Base-by-base conservation (phyloP, 2,797 vertebrate species). In the Myiothlypis coronata region DNA sequence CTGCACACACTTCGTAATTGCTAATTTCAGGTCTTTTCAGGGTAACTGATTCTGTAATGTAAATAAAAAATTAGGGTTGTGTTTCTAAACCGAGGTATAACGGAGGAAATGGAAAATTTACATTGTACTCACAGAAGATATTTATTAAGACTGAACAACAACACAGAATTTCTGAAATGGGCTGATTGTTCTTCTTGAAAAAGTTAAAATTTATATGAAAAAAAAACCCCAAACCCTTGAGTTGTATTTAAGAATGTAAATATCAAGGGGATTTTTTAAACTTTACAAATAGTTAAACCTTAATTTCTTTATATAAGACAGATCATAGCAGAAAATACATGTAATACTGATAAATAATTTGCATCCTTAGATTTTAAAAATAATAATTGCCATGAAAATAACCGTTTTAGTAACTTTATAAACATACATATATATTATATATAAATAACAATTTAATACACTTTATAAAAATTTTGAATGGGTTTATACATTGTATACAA, bases 1-100 rank as follows among this genome's bases (percentile, higher is more conserved):
- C 35, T 87, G 76, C 50, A 24, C n/a, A 57, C 4, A 8, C 56
- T 80, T 89, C 24, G 39, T 82, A 84, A 70, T 87, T 24, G 6
- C 82, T 96, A 95, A 91, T 96, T 91, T 91, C 56, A 47, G 75
- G 74, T 95, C 90, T 92, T 89, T 93, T 44, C 68, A 78, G 69
- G 89, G 70, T 90, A 96, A 76, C 71, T 59, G 44, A 20, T 76
- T 94, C 71, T 57, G 60, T 39, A 56, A 82, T 35, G 35, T 57
- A 97, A 96, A 96, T 59, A 68, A 78, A 90, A 92, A 89, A 52
- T 43, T 57, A 83, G 47, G 47, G 17, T 15, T 81, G 32, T 56
- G 35, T 28, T 94, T 94, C 94, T 91, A 89, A 97, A 90, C 68
- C 9, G 17, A 70, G 47, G 35, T 65, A 74, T 60, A 84, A 65